phyloP scores from a whole-genome alignment of 2,113 vertebrate species.

The Chelonoidis abingdonii region DNA sequence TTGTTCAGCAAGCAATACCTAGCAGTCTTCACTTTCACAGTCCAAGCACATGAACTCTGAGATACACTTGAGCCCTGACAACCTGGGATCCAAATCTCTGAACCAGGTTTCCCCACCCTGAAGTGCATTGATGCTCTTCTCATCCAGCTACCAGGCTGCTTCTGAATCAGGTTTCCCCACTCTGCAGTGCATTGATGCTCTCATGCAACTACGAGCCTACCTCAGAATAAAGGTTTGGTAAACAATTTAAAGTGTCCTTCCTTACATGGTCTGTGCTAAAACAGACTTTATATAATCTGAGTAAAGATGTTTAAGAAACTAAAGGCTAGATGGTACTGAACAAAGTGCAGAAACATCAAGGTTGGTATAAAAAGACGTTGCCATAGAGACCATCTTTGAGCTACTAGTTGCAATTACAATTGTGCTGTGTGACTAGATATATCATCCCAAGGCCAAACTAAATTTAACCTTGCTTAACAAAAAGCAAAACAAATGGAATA shows the following conservation, averaged over 20 bases:
- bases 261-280: not conserved
- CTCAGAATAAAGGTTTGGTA: not conserved
- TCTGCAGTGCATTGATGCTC: not conserved
- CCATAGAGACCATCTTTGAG: not conserved
- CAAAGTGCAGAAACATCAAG: not conserved
- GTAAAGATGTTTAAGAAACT: not conserved
- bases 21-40: not conserved
- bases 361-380: not conserved
- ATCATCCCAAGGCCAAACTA: not conserved
- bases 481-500: not conserved
- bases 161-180: not conserved
- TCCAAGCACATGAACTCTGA: not conserved
- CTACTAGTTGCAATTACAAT: not conserved
- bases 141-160: not conserved
- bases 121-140: not conserved
- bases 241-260: not conserved
- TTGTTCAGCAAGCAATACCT: not conserved
- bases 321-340: not conserved
- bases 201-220: not conserved
- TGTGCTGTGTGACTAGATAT: not conserved
- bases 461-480: not conserved
- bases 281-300: not conserved
- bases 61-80: not conserved
- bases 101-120: not conserved
- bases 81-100: not conserved